Base-by-base conservation (phyloP, 2,888 invertebrate genomes). In the Mimumesa dahlbomi region DNA sequence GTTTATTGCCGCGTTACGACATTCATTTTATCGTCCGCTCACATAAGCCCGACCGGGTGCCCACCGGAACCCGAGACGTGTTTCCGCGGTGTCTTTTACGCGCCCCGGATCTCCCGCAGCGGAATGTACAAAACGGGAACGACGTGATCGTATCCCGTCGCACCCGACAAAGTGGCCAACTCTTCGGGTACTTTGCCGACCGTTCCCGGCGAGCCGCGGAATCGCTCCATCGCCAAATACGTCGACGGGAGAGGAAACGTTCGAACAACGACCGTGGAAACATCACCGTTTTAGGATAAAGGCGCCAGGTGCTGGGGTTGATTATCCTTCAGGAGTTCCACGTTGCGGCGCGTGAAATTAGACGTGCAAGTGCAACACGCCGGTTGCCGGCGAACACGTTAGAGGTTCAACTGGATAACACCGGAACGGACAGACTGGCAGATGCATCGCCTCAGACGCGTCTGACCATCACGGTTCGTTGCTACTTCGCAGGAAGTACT, bases 391-490 rank as follows among this genome's bases (percentile, higher is more conserved):
- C n/a, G n/a, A n/a, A n/a, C n/a, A n/a, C n/a, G n/a, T n/a, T n/a
- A 18, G 43, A 22, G 21, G 9, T n/a, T 40, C 34, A 57, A 73
- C 40, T 18, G 49, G 43, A 63, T 53, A 64, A 76, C n/a, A n/a
- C n/a, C n/a, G n/a, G n/a, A n/a, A n/a, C n/a, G n/a, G n/a, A n/a
- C n/a, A n/a, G n/a, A n/a, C n/a, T n/a, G n/a, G n/a, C n/a, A n/a
- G n/a, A 52, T 31, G 5, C n/a, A 18, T 14, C 43, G 61, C 56
- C 53, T 56, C 21, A 34, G 59, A 43, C 53, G 21, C 4, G 63
- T 62, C 54, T 48, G 68, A 45, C 64, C 61, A 59, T 73, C 77
- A 77, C 73, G 66, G 53, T 73, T 57, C 21, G 66, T 21, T 77
- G 66, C 73, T 21, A 56, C 57, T 62, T 54, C 29, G 45, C 66